These are phyloP conservation scores for Rhabdornis inornatus DNA, from an alignment of 2,113 vertebrate species.

Conservation along the genomic window DNA sequence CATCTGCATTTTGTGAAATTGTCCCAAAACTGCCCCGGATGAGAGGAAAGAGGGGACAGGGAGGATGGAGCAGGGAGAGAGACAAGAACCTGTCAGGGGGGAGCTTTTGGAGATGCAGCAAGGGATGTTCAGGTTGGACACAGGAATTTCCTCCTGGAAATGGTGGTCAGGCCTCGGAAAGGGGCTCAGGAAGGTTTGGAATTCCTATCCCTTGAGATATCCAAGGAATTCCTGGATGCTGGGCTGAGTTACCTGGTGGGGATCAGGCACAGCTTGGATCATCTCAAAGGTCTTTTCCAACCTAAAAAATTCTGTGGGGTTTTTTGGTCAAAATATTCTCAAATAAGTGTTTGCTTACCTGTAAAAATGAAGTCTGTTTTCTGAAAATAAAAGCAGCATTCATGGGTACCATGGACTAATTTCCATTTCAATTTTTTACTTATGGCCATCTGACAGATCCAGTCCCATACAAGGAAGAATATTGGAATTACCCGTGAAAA, in stretches of 20 bases:
- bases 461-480: rapidly evolving
- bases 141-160: background rate
- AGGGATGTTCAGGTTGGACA: background rate
- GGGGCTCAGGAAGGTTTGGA: background rate
- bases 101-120: background rate
- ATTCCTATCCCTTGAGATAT: background rate
- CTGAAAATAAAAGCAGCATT: background rate
- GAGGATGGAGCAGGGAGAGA: background rate
- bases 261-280: background rate
- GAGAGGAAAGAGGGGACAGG: background rate
- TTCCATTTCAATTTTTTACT: background rate
- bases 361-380: background rate
- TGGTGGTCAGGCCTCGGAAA: rapidly evolving
- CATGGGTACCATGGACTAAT: rapidly evolving
- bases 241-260: background rate
- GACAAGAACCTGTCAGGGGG: background rate
- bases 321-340: background rate
- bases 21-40: background rate
- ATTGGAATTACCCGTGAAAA: background rate
- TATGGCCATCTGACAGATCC: rapidly evolving
- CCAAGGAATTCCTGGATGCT: background rate
- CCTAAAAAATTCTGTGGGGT: background rate
- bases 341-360: background rate
- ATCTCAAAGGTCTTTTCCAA: background rate
- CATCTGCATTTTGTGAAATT: rapidly evolving